Percentiles rank a stretch among this genome's conserved stretches.
Evolutionary conservation across 2,888 invertebrate species (phyloP).

Genomic region (Caenorhabditis drosophilae): DNA sequence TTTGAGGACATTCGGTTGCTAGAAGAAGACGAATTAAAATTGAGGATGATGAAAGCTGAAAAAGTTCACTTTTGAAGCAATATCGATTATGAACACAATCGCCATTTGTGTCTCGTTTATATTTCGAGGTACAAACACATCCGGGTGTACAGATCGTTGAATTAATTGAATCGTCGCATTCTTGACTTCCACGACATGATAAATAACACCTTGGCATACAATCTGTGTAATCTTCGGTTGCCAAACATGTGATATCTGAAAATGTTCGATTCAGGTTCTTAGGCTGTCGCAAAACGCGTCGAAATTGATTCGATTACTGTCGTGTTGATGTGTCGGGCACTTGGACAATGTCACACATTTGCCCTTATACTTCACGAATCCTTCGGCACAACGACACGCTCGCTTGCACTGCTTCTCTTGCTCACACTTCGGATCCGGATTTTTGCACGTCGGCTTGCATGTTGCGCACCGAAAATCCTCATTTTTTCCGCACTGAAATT

Average conservation of each 20-base stretch:
- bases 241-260: conserved; percentile 24
- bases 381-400: conserved; percentile 15
- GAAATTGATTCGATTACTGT: too few species aligned
- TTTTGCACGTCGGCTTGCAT: conserved; percentile 24
- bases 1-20: conserved; percentile 17
- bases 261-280: too few species aligned
- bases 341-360: conserved; percentile 19
- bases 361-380: conserved; percentile 23
- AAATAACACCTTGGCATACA: conserved; percentile 20
- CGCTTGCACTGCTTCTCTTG: conserved; percentile 6
- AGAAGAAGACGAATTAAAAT: not conserved
- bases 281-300: too few species aligned
- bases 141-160: conserved; percentile 8
- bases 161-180: conserved; percentile 10
- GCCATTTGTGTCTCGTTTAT: conserved; percentile 20
- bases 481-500: conserved; percentile 14
- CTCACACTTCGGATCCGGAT: conserved; percentile 14
- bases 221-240: conserved; percentile 18
- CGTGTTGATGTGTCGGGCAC: conserved; percentile 17
- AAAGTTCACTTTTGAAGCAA: conserved; percentile 25
- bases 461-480: conserved; percentile 19
- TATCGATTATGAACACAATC: conserved; percentile 25
- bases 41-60: not conserved
- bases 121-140: conserved; percentile 22
- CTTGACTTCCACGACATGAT: conserved; percentile 12